Evolutionary conservation across 1,140 invertebrate genomes (phyloP).

Genomic region (Cyclina sinensis): DNA sequence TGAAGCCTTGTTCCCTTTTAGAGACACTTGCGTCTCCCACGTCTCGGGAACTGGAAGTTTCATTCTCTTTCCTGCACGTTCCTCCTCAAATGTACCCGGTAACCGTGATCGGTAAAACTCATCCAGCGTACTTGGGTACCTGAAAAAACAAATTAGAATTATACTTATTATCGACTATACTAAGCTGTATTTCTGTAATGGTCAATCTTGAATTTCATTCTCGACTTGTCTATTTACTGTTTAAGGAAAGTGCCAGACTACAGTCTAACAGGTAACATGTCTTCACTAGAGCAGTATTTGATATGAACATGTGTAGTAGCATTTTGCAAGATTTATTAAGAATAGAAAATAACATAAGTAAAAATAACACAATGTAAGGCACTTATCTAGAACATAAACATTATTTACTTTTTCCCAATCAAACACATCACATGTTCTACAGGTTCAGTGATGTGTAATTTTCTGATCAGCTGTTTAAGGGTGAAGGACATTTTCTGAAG

Average conservation of each 20-base stretch:
- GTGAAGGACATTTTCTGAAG: slow-evolving; percentile 82
- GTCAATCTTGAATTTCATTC: no score
- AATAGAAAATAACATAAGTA: no score
- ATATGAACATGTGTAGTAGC: no score
- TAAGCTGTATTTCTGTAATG: no score
- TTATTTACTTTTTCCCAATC: slow-evolving; percentile 86
- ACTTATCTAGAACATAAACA: no score
- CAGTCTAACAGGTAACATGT: no score
- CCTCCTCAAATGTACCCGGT: slow-evolving; percentile 86
- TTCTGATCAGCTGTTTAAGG: slow-evolving; percentile 86
- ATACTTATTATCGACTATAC: no score
- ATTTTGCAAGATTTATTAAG: no score
- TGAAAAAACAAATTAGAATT: slow-evolving; percentile 66
- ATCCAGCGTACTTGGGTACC: slow-evolving; percentile 86
- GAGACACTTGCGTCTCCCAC: slow-evolving; percentile 88
- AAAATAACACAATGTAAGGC: background rate
- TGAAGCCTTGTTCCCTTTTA: slow-evolving; percentile 87
- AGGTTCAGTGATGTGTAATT: slow-evolving; percentile 87
- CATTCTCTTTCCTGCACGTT: slow-evolving; percentile 87
- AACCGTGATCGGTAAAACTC: slow-evolving; percentile 86
- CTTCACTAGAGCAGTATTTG: no score
- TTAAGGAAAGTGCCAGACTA: no score
- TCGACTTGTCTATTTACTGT: no score
- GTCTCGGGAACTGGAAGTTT: slow-evolving; percentile 87
- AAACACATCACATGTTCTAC: slow-evolving; percentile 87